Conservation (phyloP, 2,888 invertebrate species). For the Lordiphosa andalusiaca region DNA sequence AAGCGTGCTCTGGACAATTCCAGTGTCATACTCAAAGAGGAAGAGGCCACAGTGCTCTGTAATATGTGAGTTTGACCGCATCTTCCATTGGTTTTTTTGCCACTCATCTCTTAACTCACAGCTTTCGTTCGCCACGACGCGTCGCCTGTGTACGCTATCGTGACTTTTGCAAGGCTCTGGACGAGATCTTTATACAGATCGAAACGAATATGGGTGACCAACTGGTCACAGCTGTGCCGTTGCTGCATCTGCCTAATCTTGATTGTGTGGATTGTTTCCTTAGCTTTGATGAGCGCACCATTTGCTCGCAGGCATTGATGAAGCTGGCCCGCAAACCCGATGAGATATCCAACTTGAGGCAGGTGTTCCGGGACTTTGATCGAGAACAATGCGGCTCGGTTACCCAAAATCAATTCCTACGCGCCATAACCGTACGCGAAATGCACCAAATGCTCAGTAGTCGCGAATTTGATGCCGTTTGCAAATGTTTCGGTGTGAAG, state of each 20-base stretch:
- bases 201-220: constrained; percentile 85
- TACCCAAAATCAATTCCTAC: constrained; percentile 84
- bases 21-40: constrained; percentile 84
- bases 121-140: constrained; percentile 85
- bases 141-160: constrained; percentile 84
- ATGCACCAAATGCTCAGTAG: constrained; percentile 85
- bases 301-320: constrained; percentile 84
- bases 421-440: constrained; percentile 84
- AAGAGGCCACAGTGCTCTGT: constrained; percentile 86
- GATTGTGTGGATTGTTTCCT: constrained; percentile 85
- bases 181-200: constrained; percentile 86
- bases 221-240: constrained; percentile 85
- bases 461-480: constrained; percentile 85
- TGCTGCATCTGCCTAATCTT: constrained; percentile 86
- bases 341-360: constrained; percentile 85
- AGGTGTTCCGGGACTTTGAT: constrained; percentile 87
- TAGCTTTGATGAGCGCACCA: constrained; percentile 86
- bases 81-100: no score
- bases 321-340: constrained; percentile 85
- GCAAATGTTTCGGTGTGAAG: constrained; percentile 87
- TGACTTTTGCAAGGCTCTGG: constrained; percentile 85
- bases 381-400: constrained; percentile 85
- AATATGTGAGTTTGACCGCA: constrained; percentile 83
- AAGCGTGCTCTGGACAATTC: constrained; percentile 86
- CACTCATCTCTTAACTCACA: constrained; percentile 64